These are phyloP conservation scores for Rhinogobio ventralis DNA, from an alignment of 2,797 vertebrate species.

Conservation along the genomic window DNA sequence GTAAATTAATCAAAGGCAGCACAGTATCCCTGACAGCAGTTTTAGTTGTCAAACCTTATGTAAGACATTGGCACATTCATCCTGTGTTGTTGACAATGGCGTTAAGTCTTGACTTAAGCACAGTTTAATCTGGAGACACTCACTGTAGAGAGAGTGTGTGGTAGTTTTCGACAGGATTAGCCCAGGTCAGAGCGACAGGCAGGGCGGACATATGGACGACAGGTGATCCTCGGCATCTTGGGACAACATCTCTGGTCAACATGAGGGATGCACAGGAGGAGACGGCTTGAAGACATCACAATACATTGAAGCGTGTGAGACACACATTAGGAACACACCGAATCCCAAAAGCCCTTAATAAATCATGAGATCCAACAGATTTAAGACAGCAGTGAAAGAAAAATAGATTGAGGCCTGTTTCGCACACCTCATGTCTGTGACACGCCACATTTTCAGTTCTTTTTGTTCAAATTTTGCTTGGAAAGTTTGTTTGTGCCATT, in stretches of 20 bases:
- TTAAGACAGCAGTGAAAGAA: slow-evolving; percentile 33
- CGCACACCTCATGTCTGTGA: not conserved
- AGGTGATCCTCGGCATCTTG: slow-evolving; percentile 36
- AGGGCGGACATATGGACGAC: slow-evolving; percentile 21
- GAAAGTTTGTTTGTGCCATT: not conserved
- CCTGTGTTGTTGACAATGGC: not conserved
- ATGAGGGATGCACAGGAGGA: slow-evolving; percentile 2
- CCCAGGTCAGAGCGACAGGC: slow-evolving; percentile 16
- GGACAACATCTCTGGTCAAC: slow-evolving; percentile 2
- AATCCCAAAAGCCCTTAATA: slow-evolving; percentile 9
- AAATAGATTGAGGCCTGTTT: slow-evolving; percentile 4
- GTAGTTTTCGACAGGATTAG: slow-evolving; percentile 30
- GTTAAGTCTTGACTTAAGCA: slow-evolving; percentile 31
- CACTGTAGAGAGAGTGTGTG: slow-evolving; percentile 4
- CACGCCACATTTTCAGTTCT: not conserved
- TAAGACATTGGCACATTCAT: not conserved
- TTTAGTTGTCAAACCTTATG: not conserved
- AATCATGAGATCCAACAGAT: slow-evolving; percentile 40
- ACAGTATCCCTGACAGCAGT: not conserved
- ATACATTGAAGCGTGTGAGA: not conserved
- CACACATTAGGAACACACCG: not conserved
- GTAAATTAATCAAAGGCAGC: not conserved
- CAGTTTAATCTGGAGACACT: slow-evolving; percentile 22
- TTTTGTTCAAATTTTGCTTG: not conserved
- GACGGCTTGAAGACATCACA: not conserved